Base-by-base conservation (phyloP, 2,888 invertebrate species). In the Morinoia aosen region DNA sequence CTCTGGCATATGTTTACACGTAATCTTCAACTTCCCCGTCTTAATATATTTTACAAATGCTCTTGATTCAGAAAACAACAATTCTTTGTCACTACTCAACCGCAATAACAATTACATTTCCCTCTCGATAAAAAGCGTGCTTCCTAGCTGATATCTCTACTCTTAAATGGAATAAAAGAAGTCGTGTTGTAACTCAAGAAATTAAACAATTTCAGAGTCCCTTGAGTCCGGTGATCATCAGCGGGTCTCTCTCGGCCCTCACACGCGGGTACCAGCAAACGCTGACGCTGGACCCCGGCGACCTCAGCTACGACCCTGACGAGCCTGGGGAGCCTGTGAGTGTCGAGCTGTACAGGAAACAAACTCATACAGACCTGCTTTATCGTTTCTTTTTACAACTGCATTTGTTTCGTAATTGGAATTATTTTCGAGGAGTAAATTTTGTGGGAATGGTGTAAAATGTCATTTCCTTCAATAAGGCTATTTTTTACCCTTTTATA, bases 281-380 rank as follows among this genome's bases (percentile, higher is more conserved):
- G 8, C 90, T 97, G 0, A 96, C 96, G 0, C 96, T 97, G 12
- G 96, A 97, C 11, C 97, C 97, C 4, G 96, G 96, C 25, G 95
- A 95, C 0, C 97, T 97, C 96, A 97, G 97, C 0, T 97, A 97
- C 64, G 97, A 97, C 96, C 97, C 97, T 0, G 97, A 97, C 96
- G 96, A 97, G 58, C 96, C 97, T 33, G 96, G 95, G 8, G 97
- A 97, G 94, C 97, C 97, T 94, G 96, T 96, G 39, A 95, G 76
- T 57, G 33, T 57, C 56, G 1, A 33, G 25, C 25, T 33, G 76
- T 25, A 25, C 76, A 33, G 8, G 25, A 16, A 7, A 2, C 76
- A 0, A 25, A 76, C 19, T 76, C 33, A 2, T 12, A 76, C 16
- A 76, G 76, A 33, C 16, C 33, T 76, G 76, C 33, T 76, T 76